phyloP scores from a whole-genome alignment of 2,888 invertebrate genomes.

The Platynereis dumerilii region DNA sequence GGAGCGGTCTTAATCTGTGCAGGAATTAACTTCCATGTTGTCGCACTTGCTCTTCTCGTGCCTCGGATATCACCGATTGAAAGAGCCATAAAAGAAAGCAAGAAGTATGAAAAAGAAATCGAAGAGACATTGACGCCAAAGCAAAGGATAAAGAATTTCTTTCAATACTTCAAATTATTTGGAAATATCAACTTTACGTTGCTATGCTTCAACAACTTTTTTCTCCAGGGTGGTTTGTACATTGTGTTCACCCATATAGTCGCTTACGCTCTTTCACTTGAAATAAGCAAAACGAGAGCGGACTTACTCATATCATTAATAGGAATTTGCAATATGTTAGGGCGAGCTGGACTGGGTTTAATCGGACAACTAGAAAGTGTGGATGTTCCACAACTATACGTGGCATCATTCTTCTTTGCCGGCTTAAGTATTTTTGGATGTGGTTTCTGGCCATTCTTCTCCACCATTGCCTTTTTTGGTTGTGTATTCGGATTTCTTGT shows the following conservation, averaged over 20 bases:
- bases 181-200: too few species aligned
- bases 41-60: too few species aligned
- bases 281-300: conserved; percentile 34
- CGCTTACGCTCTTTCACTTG: conserved; percentile 36
- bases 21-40: conserved; percentile 16
- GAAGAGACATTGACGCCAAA: too few species aligned
- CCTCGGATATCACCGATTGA: too few species aligned
- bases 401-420: conserved; percentile 34
- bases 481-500: conserved; percentile 42
- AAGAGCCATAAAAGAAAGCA: too few species aligned
- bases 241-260: conserved; percentile 37
- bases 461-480: conserved; percentile 33
- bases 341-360: conserved; percentile 39
- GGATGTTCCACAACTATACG: conserved; percentile 8
- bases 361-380: conserved; percentile 32
- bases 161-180: too few species aligned
- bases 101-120: too few species aligned
- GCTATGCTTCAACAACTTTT: too few species aligned
- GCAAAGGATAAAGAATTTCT: too few species aligned
- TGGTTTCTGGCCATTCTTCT: conserved; percentile 29
- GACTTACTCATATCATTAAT: conserved; percentile 41
- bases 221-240: too few species aligned
- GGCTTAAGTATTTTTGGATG: conserved; percentile 36
- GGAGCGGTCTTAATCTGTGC: conserved; percentile 13
- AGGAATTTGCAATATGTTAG: conserved; percentile 42